Conservation (phyloP, 2,113 vertebrate species). For the Nycticebus coucang region DNA sequence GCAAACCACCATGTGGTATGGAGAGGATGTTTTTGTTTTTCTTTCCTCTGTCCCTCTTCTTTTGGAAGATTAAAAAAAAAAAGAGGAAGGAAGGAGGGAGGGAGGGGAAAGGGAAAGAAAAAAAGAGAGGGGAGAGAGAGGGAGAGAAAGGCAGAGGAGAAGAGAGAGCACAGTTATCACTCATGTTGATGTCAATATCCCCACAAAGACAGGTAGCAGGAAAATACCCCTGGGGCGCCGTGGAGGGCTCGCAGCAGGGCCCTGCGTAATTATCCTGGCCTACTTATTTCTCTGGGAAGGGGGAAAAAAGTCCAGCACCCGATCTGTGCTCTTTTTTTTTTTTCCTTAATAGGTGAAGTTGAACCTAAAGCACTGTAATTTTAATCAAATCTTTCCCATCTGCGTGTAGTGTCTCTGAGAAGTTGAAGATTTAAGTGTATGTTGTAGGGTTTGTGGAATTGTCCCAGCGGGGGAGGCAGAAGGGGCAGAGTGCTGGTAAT, state of each 20-base stretch:
- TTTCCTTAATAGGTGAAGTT: constrained; percentile 90
- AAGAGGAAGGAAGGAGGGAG: rapidly evolving
- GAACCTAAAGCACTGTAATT: constrained; percentile 92
- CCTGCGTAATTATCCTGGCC: constrained; percentile 86
- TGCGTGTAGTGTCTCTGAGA: constrained; percentile 85
- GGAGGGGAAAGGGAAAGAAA: rapidly evolving
- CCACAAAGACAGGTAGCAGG: constrained; percentile 85
- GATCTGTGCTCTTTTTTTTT: constrained; percentile 68
- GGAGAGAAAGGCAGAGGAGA: background rate
- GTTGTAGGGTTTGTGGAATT: constrained; percentile 86
- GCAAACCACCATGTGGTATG: constrained; percentile 53
- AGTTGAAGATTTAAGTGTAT: constrained; percentile 90
- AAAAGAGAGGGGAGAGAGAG: too few relatives aligned
- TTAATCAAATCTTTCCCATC: constrained; percentile 91
- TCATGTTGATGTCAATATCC: constrained; percentile 86
- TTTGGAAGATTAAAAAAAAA: constrained; percentile 54
- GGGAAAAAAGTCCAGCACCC: constrained; percentile 85
- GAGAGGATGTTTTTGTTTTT: constrained; percentile 51
- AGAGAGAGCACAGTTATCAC: constrained; percentile 71
- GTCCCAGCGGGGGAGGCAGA: constrained; percentile 84
- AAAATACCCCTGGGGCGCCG: constrained; percentile 84
- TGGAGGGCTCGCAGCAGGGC: constrained; percentile 84
- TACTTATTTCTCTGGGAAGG: constrained; percentile 85
- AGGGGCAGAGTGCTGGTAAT: constrained; percentile 86
- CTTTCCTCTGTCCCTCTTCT: constrained; percentile 39